phyloP scores from a whole-genome alignment of 2,797 vertebrate species.

The Rachycentron canadum region DNA sequence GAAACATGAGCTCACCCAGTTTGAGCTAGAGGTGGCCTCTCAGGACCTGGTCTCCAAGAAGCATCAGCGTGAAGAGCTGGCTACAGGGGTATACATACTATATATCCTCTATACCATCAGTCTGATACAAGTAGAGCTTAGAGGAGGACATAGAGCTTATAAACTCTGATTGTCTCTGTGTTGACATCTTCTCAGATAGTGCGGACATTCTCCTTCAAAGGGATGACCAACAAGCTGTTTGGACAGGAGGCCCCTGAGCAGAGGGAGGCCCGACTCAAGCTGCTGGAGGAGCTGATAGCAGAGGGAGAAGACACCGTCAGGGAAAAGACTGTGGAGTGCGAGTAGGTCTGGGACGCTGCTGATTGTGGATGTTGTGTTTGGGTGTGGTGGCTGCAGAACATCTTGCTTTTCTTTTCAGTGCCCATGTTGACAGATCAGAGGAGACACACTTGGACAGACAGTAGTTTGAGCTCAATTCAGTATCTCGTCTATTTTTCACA shows the following conservation, averaged over 20 bases:
- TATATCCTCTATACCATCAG: too few species aligned
- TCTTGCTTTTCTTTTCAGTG: too few species aligned
- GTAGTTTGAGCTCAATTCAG: too few species aligned
- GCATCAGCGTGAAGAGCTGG: conserved; percentile 95
- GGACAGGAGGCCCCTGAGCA: conserved; percentile 97
- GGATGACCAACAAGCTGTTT: conserved; percentile 97
- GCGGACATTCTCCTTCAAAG: conserved; percentile 95
- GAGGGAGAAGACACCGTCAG: conserved; percentile 92
- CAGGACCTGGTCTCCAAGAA: conserved; percentile 94
- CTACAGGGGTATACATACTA: conserved; percentile 87
- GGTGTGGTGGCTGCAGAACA: too few species aligned
- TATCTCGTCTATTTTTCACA: too few species aligned
- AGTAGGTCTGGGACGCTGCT: conserved; percentile 85
- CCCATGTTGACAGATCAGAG: too few species aligned
- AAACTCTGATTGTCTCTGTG: not conserved
- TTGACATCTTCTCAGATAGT: conserved; percentile 84
- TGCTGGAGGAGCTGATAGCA: conserved; percentile 93
- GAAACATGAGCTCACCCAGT: conserved; percentile 96
- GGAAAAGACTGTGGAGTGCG: conserved; percentile 90
- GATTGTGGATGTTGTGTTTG: too few species aligned
- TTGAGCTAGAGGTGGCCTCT: conserved; percentile 92
- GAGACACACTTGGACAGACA: too few species aligned
- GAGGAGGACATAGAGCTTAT: not conserved
- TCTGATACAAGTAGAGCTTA: not conserved
- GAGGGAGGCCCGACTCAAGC: conserved; percentile 91